Percentiles rank a stretch among this genome's conserved stretches.
phyloP scores from a whole-genome alignment of 1,140 invertebrate genomes.

The Nephotettix cincticeps region DNA sequence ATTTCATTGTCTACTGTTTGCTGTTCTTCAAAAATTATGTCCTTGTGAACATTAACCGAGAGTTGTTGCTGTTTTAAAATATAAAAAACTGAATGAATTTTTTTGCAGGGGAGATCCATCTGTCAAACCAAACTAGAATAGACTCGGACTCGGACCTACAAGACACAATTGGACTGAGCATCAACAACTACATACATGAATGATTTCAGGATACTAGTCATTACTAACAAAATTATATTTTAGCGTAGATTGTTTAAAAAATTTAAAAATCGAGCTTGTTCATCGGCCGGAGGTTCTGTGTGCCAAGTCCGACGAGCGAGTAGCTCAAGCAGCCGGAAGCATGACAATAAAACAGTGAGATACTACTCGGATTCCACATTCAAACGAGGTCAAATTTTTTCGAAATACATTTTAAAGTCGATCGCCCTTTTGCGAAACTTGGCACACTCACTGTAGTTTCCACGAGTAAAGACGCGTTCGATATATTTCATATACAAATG shows the following conservation, averaged over 20 bases:
- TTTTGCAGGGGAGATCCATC: too few species aligned
- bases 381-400: too few species aligned
- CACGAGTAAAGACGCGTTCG: background rate
- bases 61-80: too few species aligned
- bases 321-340: background rate
- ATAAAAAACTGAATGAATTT: too few species aligned
- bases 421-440: background rate
- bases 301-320: background rate
- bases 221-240: constrained; percentile 15
- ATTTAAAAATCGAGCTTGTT: constrained; percentile 21
- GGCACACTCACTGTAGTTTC: constrained; percentile 7
- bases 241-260: constrained; percentile 25
- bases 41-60: too few species aligned
- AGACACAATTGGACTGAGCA: too few species aligned
- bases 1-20: too few species aligned
- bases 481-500: constrained; percentile 20
- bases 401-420: too few species aligned
- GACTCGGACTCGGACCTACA: too few species aligned
- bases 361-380: background rate
- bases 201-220: constrained; percentile 7
- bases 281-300: background rate
- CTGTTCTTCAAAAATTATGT: too few species aligned
- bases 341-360: background rate
- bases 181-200: background rate
- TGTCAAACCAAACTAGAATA: too few species aligned